Evolutionary conservation across 2,888 invertebrate species (phyloP).

Genomic region (Platynereis dumerilii): DNA sequence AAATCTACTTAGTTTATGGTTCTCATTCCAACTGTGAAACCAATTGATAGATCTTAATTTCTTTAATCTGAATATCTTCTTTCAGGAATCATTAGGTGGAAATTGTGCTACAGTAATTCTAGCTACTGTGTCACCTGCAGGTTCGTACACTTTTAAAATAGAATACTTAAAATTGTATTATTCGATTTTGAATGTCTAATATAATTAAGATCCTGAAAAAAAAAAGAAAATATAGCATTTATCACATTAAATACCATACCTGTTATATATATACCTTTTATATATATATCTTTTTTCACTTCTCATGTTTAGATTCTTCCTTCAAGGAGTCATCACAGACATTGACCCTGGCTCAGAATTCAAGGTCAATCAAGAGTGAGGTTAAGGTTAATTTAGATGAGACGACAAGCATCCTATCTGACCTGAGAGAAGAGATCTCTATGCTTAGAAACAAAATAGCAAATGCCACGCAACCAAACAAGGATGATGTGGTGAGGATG

Average conservation of each 20-base stretch:
- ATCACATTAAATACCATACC: too few relatives aligned
- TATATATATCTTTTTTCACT: too few relatives aligned
- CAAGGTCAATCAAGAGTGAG: slow-evolving; percentile 50
- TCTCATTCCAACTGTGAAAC: too few relatives aligned
- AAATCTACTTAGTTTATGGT: too few relatives aligned
- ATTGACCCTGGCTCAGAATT: slow-evolving; percentile 45
- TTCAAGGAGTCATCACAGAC: slow-evolving; percentile 48
- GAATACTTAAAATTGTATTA: too few relatives aligned
- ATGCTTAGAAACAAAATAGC: slow-evolving; percentile 52
- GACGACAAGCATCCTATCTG: slow-evolving; percentile 49
- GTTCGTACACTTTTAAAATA: too few relatives aligned
- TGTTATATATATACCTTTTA: too few relatives aligned
- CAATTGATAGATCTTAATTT: too few relatives aligned
- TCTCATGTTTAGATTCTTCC: slow-evolving; percentile 39
- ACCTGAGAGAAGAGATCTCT: slow-evolving; percentile 54
- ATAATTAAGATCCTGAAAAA: too few relatives aligned
- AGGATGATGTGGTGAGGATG: slow-evolving; percentile 54
- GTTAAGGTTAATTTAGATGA: slow-evolving; percentile 57
- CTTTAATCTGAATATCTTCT: background rate
- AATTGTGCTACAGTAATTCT: slow-evolving; percentile 53
- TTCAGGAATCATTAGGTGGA: slow-evolving; percentile 55
- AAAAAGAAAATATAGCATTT: too few relatives aligned
- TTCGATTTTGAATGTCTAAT: too few relatives aligned
- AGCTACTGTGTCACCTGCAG: slow-evolving; percentile 48
- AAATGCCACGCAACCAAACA: slow-evolving; percentile 45